These are phyloP conservation scores for Mus spicilegus DNA, from an alignment of 2,113 vertebrate genomes.

Conservation along the genomic window DNA sequence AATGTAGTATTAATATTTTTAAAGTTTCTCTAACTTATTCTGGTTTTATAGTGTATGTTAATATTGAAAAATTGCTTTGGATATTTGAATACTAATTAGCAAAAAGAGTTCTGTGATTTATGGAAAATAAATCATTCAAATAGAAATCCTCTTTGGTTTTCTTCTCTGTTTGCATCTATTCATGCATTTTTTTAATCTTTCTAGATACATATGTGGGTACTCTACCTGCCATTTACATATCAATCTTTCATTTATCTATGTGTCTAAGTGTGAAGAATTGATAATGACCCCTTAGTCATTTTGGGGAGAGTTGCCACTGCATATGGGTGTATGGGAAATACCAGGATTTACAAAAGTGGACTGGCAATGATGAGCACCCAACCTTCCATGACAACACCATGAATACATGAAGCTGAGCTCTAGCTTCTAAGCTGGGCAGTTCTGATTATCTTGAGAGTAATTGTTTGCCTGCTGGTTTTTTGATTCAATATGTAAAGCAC, in stretches of 20 bases:
- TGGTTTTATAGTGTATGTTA: neutral
- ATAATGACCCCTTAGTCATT: neutral
- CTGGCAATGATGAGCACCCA: rapidly evolving
- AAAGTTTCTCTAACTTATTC: neutral
- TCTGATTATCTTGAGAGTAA: rapidly evolving
- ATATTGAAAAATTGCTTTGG: neutral
- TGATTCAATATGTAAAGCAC: rapidly evolving
- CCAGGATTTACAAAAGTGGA: neutral
- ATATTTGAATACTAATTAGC: neutral
- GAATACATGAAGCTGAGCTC: no score
- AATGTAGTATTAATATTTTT: neutral
- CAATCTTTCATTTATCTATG: neutral
- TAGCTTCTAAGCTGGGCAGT: rapidly evolving
- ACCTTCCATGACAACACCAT: neutral
- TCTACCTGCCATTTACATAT: neutral
- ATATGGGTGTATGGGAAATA: neutral
- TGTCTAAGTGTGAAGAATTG: neutral
- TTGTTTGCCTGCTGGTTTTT: neutral
- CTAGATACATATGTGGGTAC: neutral
- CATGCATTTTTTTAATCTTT: neutral
- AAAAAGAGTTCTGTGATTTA: neutral
- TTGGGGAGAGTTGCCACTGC: rapidly evolving
- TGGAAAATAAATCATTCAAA: neutral
- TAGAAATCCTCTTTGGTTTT: neutral
- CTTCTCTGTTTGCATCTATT: neutral